Conservation (phyloP, 2,113 vertebrate genomes). For the Sinocyclocheilus anshuiensis region DNA sequence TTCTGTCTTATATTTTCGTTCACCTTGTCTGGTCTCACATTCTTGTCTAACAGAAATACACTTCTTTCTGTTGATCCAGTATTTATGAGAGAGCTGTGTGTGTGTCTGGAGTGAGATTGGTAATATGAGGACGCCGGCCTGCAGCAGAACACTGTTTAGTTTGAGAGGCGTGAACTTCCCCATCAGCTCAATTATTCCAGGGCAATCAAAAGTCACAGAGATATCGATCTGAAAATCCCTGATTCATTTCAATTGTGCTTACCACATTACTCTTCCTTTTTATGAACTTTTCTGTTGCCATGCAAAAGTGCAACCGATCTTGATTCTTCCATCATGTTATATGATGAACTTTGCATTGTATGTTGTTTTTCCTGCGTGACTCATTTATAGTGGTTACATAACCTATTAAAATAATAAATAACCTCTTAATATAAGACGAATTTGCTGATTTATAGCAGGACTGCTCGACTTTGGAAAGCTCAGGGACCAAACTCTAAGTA, state of each 20-base stretch:
- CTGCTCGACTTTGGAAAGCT: not conserved
- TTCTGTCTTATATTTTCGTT: not conserved
- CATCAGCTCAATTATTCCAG: constrained; percentile 12
- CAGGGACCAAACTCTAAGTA: not conserved
- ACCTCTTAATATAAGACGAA: not conserved
- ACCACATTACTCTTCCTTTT: not conserved
- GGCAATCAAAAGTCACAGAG: not conserved
- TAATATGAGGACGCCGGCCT: not conserved
- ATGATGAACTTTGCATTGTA: not conserved
- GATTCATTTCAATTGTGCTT: not conserved
- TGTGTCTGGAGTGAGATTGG: constrained; percentile 21
- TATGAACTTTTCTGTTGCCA: not conserved
- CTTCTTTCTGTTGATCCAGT: constrained; percentile 22
- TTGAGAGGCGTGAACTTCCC: constrained; percentile 20
- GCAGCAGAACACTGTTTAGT: constrained; percentile 26
- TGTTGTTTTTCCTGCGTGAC: not conserved
- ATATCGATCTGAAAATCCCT: constrained; percentile 16
- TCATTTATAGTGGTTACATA: not conserved
- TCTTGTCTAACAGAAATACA: constrained; percentile 15
- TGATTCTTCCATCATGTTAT: not conserved
- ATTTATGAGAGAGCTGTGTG: constrained; percentile 10
- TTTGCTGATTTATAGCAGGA: not conserved
- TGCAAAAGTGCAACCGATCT: not conserved
- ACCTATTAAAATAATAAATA: not conserved
- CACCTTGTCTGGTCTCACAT: constrained; percentile 28